A percentile compares a stretch with the other conserved stretches of the same genome.
Conservation (phyloP, 1,140 invertebrate species). For the Drosophila sucinea region DNA sequence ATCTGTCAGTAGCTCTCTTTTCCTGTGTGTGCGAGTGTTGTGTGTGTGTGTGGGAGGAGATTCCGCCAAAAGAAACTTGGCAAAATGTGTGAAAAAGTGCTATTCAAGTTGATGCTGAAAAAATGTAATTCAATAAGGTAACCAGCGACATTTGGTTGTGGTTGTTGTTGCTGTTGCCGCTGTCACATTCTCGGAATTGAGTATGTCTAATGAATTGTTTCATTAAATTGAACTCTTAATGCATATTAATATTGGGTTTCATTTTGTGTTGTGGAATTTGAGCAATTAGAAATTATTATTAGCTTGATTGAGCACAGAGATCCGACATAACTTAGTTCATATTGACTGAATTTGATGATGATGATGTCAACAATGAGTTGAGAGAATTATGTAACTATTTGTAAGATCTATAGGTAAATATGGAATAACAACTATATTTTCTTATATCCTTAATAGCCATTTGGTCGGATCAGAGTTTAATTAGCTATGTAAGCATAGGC, state of each 20-base stretch:
- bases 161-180: slow-evolving; percentile 12
- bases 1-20: slow-evolving; percentile 66
- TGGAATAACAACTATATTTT: too few relatives aligned
- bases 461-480: too few relatives aligned
- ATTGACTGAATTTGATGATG: neutral
- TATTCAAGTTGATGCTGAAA: slow-evolving; percentile 5
- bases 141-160: slow-evolving; percentile 13
- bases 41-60: slow-evolving; percentile 7
- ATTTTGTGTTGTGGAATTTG: slow-evolving; percentile 58
- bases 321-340: neutral
- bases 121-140: slow-evolving; percentile 48
- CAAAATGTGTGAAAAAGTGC: slow-evolving; percentile 33
- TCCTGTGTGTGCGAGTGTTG: slow-evolving; percentile 25
- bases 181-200: slow-evolving; percentile 74
- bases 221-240: slow-evolving; percentile 44
- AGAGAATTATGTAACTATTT: neutral
- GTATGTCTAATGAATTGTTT: slow-evolving; percentile 76
- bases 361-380: neutral
- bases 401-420: neutral
- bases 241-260: slow-evolving; percentile 68
- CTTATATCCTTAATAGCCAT: too few relatives aligned
- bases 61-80: slow-evolving; percentile 1
- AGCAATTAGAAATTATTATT: slow-evolving; percentile 80
- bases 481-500: neutral
- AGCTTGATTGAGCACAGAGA: slow-evolving; percentile 45